These are phyloP conservation scores for Speoplatyrhinus poulsoni DNA, from an alignment of 2,113 vertebrate genomes.

Conservation along the genomic window DNA sequence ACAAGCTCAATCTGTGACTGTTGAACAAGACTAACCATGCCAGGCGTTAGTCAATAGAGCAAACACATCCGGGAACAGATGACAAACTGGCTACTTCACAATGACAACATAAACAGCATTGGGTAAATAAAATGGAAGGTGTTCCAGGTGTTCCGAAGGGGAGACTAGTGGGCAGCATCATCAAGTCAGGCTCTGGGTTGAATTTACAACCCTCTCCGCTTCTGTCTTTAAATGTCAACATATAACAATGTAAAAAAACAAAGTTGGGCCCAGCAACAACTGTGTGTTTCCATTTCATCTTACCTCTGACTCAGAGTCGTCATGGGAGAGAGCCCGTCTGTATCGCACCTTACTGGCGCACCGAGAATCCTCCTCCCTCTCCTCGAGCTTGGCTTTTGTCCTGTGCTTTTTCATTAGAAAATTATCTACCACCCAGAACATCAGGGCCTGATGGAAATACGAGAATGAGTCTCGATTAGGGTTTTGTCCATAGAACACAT, in stretches of 20 bases:
- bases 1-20: neutral
- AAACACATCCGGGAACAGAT: neutral
- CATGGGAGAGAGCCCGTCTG: slow-evolving; percentile 92
- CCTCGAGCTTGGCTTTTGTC: slow-evolving; percentile 98
- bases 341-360: slow-evolving; percentile 94
- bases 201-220: too few species aligned
- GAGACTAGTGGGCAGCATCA: neutral
- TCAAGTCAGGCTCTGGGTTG: neutral
- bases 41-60: neutral
- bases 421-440: slow-evolving; percentile 99
- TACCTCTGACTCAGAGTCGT: slow-evolving; percentile 97
- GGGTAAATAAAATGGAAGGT: neutral
- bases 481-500: neutral
- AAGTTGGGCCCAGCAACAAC: neutral
- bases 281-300: slow-evolving; percentile 17
- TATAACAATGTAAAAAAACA: neutral
- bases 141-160: neutral
- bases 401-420: slow-evolving; percentile 98
- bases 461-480: neutral
- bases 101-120: neutral
- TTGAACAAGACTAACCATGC: neutral
- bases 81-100: neutral
- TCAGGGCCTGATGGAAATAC: slow-evolving; percentile 81
- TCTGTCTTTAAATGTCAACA: neutral
- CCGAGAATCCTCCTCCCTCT: slow-evolving; percentile 88